These are phyloP conservation scores for Beroe forskalii DNA, from an alignment of 37 sponge, comb jelly and placozoan genomes.

Conservation along the genomic window DNA sequence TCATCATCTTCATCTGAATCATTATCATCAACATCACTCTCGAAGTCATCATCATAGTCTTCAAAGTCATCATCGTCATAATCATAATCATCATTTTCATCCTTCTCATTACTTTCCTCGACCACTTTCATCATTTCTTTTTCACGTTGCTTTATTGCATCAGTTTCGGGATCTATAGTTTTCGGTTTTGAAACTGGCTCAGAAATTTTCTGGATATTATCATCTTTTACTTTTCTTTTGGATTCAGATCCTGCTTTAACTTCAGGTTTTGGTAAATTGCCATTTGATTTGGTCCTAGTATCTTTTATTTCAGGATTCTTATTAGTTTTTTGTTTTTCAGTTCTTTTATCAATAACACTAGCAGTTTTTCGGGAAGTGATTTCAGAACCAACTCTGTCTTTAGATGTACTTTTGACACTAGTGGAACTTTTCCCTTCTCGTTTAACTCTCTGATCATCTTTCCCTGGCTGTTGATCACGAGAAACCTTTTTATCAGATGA, in stretches of 20 bases:
- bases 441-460: background rate
- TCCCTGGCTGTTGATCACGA: background rate
- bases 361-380: background rate
- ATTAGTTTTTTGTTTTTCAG: background rate
- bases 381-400: background rate
- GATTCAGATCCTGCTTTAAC: background rate
- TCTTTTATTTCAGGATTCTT: background rate
- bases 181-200: no score
- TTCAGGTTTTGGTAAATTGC: background rate
- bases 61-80: constrained; percentile 60
- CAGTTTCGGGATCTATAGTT: background rate
- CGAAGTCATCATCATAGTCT: constrained; percentile 51
- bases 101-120: background rate
- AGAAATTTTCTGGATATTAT: background rate
- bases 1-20: constrained; percentile 2
- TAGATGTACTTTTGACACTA: background rate
- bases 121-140: constrained; percentile 14
- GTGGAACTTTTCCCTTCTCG: background rate
- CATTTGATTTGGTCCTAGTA: background rate
- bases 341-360: background rate
- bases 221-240: background rate
- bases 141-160: constrained; percentile 8
- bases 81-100: constrained; percentile 47
- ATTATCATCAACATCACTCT: constrained; percentile 41
- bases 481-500: background rate